These are phyloP conservation scores for Eulemur rubriventer DNA, from an alignment of 2,797 vertebrate species.

Conservation along the genomic window DNA sequence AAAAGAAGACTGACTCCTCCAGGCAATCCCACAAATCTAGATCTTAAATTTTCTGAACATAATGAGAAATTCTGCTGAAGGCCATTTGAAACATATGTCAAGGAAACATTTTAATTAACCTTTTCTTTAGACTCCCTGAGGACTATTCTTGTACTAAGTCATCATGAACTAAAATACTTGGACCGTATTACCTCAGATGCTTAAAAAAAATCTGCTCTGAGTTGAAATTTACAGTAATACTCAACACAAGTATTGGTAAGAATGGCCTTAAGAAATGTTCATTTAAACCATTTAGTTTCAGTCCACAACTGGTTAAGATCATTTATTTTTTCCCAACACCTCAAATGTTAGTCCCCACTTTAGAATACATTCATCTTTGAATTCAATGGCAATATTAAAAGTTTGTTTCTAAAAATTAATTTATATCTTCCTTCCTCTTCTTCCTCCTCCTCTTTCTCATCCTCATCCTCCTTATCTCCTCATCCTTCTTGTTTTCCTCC, in stretches of 20 bases:
- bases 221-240: neutral
- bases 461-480: neutral
- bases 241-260: neutral
- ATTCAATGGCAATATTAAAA: neutral
- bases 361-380: neutral
- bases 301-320: neutral
- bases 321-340: neutral
- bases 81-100: slow-evolving; percentile 32
- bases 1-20: neutral
- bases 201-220: neutral
- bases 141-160: slow-evolving; percentile 21
- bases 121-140: slow-evolving; percentile 37
- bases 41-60: slow-evolving; percentile 1
- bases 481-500: too few relatives aligned
- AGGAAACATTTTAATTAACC: slow-evolving; percentile 59
- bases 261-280: neutral
- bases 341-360: neutral
- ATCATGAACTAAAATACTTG: slow-evolving; percentile 7
- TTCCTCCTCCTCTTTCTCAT: neutral
- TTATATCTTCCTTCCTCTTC: neutral
- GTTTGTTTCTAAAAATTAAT: neutral
- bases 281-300: neutral
- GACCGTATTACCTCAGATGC: neutral
- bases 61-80: slow-evolving; percentile 30
- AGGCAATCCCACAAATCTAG: neutral